These are phyloP conservation scores for Myopa tessellatipennis DNA, from an alignment of 2,888 invertebrate species.

Conservation along the genomic window DNA sequence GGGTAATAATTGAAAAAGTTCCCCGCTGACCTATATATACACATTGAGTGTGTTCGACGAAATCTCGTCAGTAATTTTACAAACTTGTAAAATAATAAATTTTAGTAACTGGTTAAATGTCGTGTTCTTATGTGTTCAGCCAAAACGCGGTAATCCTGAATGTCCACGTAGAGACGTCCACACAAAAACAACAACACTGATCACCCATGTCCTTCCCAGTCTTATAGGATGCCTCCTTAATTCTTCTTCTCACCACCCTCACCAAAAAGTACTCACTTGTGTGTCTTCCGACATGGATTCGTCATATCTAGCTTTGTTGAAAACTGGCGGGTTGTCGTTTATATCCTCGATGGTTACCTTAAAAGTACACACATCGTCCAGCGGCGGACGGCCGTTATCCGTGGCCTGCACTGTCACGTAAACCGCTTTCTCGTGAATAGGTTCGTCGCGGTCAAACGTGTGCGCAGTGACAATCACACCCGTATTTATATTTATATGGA, in stretches of 20 bases:
- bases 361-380: slow-evolving; percentile 94
- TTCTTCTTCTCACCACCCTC: not conserved
- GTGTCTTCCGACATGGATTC: slow-evolving; percentile 88
- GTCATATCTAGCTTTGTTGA: slow-evolving; percentile 72
- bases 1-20: no score
- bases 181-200: not conserved
- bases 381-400: slow-evolving; percentile 89
- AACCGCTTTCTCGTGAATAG: slow-evolving; percentile 82
- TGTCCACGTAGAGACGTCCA: slow-evolving; percentile 50
- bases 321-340: slow-evolving; percentile 82
- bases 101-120: not conserved
- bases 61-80: no score
- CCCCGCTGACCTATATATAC: no score
- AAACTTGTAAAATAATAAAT: no score
- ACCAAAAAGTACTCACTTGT: slow-evolving; percentile 68
- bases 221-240: not conserved
- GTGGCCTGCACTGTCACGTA: slow-evolving; percentile 91
- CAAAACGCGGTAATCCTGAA: slow-evolving; percentile 63
- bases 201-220: not conserved
- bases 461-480: slow-evolving; percentile 83
- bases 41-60: no score
- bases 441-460: slow-evolving; percentile 91
- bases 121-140: slow-evolving; percentile 27
- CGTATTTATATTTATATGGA: slow-evolving; percentile 80
- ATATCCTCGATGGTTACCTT: slow-evolving; percentile 90